Evolutionary conservation across 2,113 vertebrate species (phyloP).

Genomic region (Lipotes vexillifer): DNA sequence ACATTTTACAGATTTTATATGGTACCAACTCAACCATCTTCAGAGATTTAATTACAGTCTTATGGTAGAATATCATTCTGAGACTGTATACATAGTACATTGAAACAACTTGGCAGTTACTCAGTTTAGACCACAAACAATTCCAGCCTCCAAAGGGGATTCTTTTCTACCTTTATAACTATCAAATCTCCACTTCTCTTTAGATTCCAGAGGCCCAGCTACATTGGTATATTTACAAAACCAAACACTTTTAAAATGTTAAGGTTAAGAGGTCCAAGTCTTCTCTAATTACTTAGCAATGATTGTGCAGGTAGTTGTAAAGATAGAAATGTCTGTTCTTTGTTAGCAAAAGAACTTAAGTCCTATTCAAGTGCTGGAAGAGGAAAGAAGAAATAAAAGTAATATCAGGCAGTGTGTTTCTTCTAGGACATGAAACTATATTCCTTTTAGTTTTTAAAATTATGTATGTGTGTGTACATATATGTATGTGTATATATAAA

Average conservation of each 20-base stretch:
- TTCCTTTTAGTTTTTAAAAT: not conserved
- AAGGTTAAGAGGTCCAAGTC: not conserved
- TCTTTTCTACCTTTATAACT: not conserved
- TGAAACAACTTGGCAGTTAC: not conserved
- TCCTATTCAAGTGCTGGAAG: not conserved
- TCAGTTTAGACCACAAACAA: not conserved
- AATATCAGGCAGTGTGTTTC: not conserved
- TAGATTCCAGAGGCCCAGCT: not conserved
- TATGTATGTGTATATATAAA: not conserved
- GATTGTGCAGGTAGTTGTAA: not conserved
- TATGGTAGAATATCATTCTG: not conserved
- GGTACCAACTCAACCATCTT: not conserved
- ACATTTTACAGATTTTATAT: not conserved
- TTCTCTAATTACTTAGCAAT: constrained; percentile 27
- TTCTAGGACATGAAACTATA: not conserved
- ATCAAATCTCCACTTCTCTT: not conserved
- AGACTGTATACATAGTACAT: not conserved
- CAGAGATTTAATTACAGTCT: not conserved
- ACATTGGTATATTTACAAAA: not conserved
- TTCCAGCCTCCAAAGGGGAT: not conserved
- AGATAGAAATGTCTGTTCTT: not conserved
- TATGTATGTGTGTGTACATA: not conserved
- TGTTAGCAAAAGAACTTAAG: not conserved
- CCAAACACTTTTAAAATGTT: not conserved
- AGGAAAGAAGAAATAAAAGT: not conserved